Evolutionary conservation across 2,113 vertebrate species (phyloP).

Genomic region (Picathartes gymnocephalus): DNA sequence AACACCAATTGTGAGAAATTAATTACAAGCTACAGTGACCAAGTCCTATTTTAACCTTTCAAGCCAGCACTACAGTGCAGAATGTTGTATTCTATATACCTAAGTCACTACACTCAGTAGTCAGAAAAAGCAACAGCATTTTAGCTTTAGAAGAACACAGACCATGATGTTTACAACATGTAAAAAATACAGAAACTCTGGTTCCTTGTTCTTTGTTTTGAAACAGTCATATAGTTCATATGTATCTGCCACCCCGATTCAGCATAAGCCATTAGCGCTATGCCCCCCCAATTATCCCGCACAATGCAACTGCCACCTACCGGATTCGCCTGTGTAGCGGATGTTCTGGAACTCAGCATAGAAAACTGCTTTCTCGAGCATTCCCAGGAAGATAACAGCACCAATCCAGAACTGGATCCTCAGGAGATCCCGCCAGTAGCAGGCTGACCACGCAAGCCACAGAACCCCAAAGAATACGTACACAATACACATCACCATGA

Average conservation of each 20-base stretch:
- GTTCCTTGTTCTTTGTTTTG: not conserved
- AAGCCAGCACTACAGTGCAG: not conserved
- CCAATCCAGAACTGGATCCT: conserved; percentile 97
- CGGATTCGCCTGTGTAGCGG: conserved; percentile 86
- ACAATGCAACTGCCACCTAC: conserved; percentile 57
- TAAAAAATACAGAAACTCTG: not conserved
- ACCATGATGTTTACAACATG: not conserved
- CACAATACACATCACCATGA: conserved; percentile 95
- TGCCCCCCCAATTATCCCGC: not conserved
- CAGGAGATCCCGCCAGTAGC: conserved; percentile 91
- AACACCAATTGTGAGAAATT: not conserved
- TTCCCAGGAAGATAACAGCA: conserved; percentile 91
- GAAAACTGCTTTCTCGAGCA: conserved; percentile 96
- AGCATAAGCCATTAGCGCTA: not conserved
- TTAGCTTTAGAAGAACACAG: not conserved
- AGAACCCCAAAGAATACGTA: conserved; percentile 90
- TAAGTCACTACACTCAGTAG: not conserved
- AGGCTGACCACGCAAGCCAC: conserved; percentile 91
- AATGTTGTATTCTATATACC: not conserved
- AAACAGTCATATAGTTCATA: not conserved
- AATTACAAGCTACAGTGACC: not conserved
- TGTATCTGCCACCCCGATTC: not conserved
- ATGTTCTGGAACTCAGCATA: conserved; percentile 95
- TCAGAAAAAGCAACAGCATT: not conserved
- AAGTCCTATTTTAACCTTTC: not conserved